Conservation (phyloP, 1,140 invertebrate species). For the Eumeta japonica region DNA sequence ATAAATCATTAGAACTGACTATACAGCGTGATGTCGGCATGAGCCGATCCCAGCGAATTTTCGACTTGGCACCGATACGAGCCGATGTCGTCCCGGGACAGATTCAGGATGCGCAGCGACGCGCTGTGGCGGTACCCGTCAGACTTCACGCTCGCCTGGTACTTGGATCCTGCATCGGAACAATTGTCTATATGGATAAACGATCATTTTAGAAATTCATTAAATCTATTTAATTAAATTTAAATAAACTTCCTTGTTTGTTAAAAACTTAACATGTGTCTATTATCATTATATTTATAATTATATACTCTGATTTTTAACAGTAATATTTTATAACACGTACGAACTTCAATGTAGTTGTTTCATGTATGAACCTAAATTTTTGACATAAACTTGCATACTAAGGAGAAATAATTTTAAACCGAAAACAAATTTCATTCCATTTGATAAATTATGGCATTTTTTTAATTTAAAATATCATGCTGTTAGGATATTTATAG, state of each 20-base stretch:
- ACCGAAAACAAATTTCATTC: not conserved
- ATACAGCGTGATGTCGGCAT: slow-evolving; percentile 25
- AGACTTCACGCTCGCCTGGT: slow-evolving; percentile 20
- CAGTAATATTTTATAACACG: not conserved
- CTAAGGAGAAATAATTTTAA: too few relatives aligned
- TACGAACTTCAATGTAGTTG: too few relatives aligned
- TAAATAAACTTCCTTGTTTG: too few relatives aligned
- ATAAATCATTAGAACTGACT: too few relatives aligned
- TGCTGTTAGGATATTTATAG: too few relatives aligned
- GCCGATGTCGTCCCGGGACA: slow-evolving; percentile 27
- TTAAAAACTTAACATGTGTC: too few relatives aligned
- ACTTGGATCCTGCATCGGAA: slow-evolving; percentile 22
- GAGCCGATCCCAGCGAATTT: slow-evolving; percentile 21
- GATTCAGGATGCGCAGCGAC: slow-evolving; percentile 17
- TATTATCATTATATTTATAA: too few relatives aligned
- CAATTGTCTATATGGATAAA: slow-evolving; percentile 4
- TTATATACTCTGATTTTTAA: too few relatives aligned
- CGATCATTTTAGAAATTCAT: not conserved
- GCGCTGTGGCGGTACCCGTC: slow-evolving; percentile 20
- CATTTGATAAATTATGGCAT: not conserved
- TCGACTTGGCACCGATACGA: slow-evolving; percentile 24
- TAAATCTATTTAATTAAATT: too few relatives aligned
- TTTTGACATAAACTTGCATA: too few relatives aligned
- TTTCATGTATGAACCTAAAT: too few relatives aligned
- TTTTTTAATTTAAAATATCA: too few relatives aligned